Conservation (phyloP, 2,113 vertebrate species). For the Anguilla rostrata region DNA sequence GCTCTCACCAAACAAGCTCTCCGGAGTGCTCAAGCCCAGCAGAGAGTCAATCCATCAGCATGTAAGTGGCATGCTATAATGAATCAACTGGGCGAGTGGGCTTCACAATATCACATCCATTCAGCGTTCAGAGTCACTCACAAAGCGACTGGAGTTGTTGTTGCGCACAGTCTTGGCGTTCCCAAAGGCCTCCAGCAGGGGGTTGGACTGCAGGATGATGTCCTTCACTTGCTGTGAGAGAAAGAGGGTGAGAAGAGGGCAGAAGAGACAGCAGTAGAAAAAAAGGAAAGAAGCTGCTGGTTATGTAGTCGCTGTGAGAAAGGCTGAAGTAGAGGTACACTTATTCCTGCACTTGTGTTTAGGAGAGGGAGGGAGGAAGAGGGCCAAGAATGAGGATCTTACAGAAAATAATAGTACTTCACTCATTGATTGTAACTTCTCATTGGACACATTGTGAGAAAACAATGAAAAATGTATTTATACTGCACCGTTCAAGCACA, state of each 20-base stretch:
- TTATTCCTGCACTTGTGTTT: background rate
- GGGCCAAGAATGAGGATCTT: too few relatives aligned
- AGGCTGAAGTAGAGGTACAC: background rate
- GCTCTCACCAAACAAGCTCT: background rate
- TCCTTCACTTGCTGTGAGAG: constrained; percentile 86
- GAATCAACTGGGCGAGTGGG: background rate
- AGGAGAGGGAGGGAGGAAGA: too few relatives aligned
- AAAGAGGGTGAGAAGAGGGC: background rate
- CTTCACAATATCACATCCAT: background rate
- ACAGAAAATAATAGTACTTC: too few relatives aligned
- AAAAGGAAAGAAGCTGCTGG: background rate
- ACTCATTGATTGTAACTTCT: too few relatives aligned
- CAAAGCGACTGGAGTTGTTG: constrained; percentile 96
- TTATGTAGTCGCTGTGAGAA: background rate
- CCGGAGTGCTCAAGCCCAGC: background rate
- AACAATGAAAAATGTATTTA: too few relatives aligned
- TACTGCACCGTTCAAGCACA: too few relatives aligned
- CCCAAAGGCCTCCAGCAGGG: constrained; percentile 91
- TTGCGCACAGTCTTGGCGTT: constrained; percentile 94
- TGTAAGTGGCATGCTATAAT: background rate
- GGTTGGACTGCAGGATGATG: constrained; percentile 96
- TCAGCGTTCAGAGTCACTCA: constrained; percentile 67
- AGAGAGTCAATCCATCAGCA: background rate
- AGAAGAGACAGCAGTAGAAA: background rate
- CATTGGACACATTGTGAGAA: too few relatives aligned